Evolutionary conservation across 2,113 vertebrate species (phyloP), one percentile per base, ranked within the genome.

Genomic region (Grantiella picta): DNA sequence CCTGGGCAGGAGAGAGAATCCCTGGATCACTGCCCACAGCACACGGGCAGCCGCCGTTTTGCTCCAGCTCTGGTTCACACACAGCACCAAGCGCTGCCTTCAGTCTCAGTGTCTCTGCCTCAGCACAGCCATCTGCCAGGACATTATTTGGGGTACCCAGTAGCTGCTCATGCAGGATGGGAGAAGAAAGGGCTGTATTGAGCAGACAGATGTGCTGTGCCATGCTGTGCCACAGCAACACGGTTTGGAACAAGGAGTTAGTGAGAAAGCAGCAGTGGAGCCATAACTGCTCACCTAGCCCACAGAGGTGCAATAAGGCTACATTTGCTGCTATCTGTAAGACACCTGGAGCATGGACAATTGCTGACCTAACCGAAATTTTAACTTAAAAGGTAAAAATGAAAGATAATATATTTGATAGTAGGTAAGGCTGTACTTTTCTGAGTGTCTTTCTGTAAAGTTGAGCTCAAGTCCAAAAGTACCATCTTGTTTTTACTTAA

Each of bases 1-100:
- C 6, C 2, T 3, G 20, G 36, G 4, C 1, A 22, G 20, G 12
- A 49, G 38, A 9, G 53, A 73, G 33, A 28, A 10, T 1, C 33
- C 45, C 10, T 2, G 56, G 17, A 10, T 2, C 6, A 1, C 9
- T 60, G 19, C 50, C 29, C 2, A 0, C 19, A 12, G 2, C 28
- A 27, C 1, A 1, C 35, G 20, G 25, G 2, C 12, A 27, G 71
- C 75, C 64, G 64, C 38, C 4, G 65, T 1, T 42, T 4, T 28
- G 45, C 38, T 3, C 3, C 45, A 25, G 45, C 66, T 38, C 10
- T 11, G 38, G 38, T 38, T 38, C 38, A 38, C 38, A 38, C 38
- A 10, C 38, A 38, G 38, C 38, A 38, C 38, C 50, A 80, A 89
- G 71, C 5, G 3, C 18, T 57, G 31, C 29, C 60, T 81, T 36